Evolutionary conservation across 2,888 invertebrate genomes (phyloP), one percentile per base, ranked within the genome.

Genomic region (Lagria hirta): DNA sequence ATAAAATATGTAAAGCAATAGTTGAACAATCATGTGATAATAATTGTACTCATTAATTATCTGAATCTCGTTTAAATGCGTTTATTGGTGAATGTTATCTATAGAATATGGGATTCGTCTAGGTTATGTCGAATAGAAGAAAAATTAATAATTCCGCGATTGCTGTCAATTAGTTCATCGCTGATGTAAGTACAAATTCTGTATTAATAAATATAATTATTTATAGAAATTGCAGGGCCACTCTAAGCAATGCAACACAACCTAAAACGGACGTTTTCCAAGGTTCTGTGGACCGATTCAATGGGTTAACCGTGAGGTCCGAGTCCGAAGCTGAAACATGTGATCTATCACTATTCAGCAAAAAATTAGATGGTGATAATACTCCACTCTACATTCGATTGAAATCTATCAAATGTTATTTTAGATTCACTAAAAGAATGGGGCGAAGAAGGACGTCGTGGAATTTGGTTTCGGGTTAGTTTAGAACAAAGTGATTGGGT

Each of bases 401-500:
- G 36, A 34, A 14, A 13, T 15, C 27, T 2, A 36, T 8, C n/a
- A 29, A 12, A 26, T 51, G 29, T 17, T 33, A 43, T 66, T 77
- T 27, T 65, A 91, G 90, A 77, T 56, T 89, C 90, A 0, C 64
- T 90, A 17, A 70, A 73, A 21, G 72, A 73, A 55, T 92, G 91
- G 91, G 71, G 61, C 24, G 69, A 74, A 23, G 76, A 78, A 34
- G 78, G 79, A 6, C 80, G 77, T 56, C 75, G 87, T 41, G 83
- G 85, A 14, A 81, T 90, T 55, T 93, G 92, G 92, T 90, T 92
- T 65, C 82, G 81, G 65, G 82, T 93, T 0, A 72, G 80, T 60
- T 78, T 83, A 23, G 72, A 79, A 47, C 80, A 89, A 61, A 75
- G 85, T 2, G 76, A 77, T 8, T 87, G 87, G 86, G 80, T 93